Evolutionary conservation across 2,113 vertebrate genomes (phyloP).

Genomic region (Thunnus maccoyii): DNA sequence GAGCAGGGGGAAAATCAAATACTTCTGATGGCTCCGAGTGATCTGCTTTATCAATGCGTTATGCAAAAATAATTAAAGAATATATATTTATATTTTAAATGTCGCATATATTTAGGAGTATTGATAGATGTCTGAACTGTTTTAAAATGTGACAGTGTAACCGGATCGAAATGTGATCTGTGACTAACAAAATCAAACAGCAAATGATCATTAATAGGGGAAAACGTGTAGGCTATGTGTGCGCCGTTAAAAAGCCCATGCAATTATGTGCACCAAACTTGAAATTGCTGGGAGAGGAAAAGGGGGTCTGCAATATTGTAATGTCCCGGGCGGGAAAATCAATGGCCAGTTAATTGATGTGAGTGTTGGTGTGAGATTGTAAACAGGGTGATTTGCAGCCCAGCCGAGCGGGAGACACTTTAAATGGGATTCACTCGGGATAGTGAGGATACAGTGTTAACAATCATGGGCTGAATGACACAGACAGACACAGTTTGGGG

Average conservation of each 20-base stretch:
- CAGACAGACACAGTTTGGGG: conserved; percentile 68
- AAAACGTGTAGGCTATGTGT: conserved; percentile 15
- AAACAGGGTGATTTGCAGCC: conserved; percentile 92
- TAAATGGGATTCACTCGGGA: conserved; percentile 86
- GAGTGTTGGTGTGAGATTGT: conserved; percentile 90
- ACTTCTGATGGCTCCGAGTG: conserved; percentile 69
- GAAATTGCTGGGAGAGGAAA: conserved; percentile 67
- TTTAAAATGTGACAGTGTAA: background rate
- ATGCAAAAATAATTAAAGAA: conserved; percentile 38
- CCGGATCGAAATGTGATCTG: conserved; percentile 50
- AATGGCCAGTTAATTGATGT: conserved; percentile 91
- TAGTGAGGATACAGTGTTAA: conserved; percentile 76
- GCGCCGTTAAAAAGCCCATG: conserved; percentile 41
- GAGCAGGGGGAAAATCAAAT: conserved; percentile 71
- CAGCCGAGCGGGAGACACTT: conserved; percentile 87
- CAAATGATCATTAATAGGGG: conserved; percentile 57
- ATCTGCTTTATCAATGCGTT: conserved; percentile 56
- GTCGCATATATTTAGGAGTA: background rate
- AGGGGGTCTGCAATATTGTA: conserved; percentile 84
- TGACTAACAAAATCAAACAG: conserved; percentile 39
- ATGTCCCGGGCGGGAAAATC: conserved; percentile 85
- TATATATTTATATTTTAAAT: conserved; percentile 2
- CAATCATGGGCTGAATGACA: conserved; percentile 76
- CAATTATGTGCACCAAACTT: conserved; percentile 70
- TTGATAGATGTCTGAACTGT: conserved; percentile 1